Evolutionary conservation across 1,140 invertebrate species (phyloP), one percentile per base, ranked within the genome.

Genomic region (Rhyzopertha dominica): DNA sequence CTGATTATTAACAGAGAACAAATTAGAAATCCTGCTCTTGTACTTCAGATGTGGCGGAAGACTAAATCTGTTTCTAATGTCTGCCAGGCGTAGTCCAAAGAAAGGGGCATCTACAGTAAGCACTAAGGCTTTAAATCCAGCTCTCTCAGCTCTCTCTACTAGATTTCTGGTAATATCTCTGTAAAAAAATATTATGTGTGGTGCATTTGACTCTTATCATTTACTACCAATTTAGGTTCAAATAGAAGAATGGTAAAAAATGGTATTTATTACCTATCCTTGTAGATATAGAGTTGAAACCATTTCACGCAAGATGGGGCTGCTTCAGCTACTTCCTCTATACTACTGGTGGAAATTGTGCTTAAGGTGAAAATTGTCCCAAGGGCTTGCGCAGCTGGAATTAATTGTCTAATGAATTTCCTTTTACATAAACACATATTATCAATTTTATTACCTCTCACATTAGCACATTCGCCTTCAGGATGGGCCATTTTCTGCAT

Each of bases 401-500:
- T 43, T 19, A 35, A 28, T 38, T 9, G 2, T 14, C 19, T 10
- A 5, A n/a, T 25, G 5, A 8, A 19, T 22, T 38, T 10, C 3
- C 7, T 38, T 38, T 38, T 26, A 2, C 3, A n/a, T 5, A n/a
- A 36, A 13, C n/a, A 34, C 17, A 26, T 26, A 26, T 26, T 26
- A 26, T 8, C 7, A n/a, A 8, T 26, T 26, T n/a, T 9, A 8
- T 48, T 49, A 89, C 87, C 88, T 80, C 69, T 83, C 1, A 78
- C 90, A 65, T 80, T 90, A 26, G 85, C 92, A 43, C 81, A 71
- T 74, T 98, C 93, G 8, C 94, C 94, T 32, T 92, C 84, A 1
- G 84, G 79, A 72, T 94, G 85, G 0, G 92, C 90, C 87, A 98
- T 86, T 57, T 77, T 79, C 61, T 96, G 93, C 87, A 95, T 92